A percentile compares a stretch with the other conserved stretches of the same genome.
These are phyloP conservation scores for Sarcoramphus papa DNA, from an alignment of 2,797 vertebrate species.

Conservation along the genomic window DNA sequence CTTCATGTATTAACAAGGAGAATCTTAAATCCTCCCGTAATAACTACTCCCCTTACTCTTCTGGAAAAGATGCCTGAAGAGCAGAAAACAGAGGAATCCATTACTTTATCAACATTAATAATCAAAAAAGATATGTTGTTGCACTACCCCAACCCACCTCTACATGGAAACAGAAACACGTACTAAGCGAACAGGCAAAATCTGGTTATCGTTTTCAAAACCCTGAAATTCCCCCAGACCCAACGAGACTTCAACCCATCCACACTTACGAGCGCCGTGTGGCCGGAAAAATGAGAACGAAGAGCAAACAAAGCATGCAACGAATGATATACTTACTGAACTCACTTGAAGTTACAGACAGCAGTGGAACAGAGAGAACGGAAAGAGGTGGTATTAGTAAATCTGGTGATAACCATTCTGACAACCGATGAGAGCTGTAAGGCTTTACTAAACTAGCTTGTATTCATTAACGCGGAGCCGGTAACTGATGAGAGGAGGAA, in stretches of 20 bases:
- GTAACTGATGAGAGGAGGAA: neutral
- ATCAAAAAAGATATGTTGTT: neutral
- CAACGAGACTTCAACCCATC: neutral
- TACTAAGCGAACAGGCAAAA: neutral
- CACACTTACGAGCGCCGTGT: rapidly evolving
- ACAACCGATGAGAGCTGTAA: neutral
- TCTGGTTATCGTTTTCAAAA: neutral
- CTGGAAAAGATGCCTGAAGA: neutral
- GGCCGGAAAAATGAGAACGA: neutral
- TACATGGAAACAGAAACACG: neutral
- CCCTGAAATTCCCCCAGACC: neutral
- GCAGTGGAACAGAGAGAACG: conserved; percentile 70
- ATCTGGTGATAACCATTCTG: neutral
- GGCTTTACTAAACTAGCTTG: neutral
- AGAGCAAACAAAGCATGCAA: conserved; percentile 15
- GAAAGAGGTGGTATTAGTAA: conserved; percentile 65
- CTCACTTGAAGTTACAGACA: conserved; percentile 70
- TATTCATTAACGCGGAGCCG: neutral
- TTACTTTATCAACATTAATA: neutral
- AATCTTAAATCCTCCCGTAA: neutral
- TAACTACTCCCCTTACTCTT: neutral
- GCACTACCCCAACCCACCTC: neutral
- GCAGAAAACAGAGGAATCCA: neutral
- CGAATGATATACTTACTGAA: conserved; percentile 69
- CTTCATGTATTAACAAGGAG: neutral